Conservation (phyloP, 2,797 vertebrate species). For the Podarcis siculus region DNA sequence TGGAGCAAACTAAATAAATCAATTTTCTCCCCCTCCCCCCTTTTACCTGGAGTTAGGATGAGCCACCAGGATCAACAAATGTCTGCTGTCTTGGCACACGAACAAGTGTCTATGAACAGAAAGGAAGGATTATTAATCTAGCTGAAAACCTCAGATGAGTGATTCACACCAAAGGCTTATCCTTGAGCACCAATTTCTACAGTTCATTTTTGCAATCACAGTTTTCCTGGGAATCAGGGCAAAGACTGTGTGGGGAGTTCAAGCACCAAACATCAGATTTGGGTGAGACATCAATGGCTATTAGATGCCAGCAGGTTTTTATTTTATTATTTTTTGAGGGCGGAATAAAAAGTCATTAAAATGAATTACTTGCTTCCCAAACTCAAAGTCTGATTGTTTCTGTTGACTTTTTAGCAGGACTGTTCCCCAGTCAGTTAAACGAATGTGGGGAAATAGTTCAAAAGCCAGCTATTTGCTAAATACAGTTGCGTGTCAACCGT, state of each 20-base stretch:
- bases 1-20: too few species aligned
- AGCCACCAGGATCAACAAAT: background rate
- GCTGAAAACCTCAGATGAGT: background rate
- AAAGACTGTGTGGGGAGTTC: background rate
- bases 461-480: too few species aligned
- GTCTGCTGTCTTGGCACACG: background rate
- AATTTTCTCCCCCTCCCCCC: background rate
- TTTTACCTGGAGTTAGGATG: background rate
- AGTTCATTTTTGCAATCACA: background rate
- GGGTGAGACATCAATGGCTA: background rate
- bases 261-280: background rate
- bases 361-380: too few species aligned
- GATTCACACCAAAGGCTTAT: background rate
- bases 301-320: too few species aligned
- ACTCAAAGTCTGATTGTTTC: too few species aligned
- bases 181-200: background rate
- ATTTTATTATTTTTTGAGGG: too few species aligned
- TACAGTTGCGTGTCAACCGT: too few species aligned
- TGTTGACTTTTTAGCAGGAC: too few species aligned
- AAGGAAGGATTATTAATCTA: conserved; percentile 1
- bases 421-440: too few species aligned
- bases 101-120: background rate
- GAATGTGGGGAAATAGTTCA: too few species aligned
- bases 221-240: background rate
- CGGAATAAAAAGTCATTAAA: too few species aligned